Base-by-base conservation (phyloP, 2,113 vertebrate species). In the Muntiacus reevesi region DNA sequence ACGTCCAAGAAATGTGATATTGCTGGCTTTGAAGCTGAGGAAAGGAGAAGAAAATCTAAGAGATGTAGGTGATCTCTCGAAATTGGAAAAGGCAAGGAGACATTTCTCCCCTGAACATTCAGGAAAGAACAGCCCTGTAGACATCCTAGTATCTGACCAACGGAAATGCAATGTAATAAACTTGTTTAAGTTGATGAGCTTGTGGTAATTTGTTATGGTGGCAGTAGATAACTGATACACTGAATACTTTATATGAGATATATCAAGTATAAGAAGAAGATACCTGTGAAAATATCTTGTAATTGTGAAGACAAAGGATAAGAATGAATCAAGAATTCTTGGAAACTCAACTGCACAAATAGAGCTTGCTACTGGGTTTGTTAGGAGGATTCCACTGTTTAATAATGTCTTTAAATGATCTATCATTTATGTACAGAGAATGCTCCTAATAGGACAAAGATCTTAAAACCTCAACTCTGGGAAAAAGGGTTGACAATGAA, bases 11-110 rank as follows among this genome's bases (percentile, higher is more conserved):
- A 62, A 55, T 36, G 3, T 23, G 25, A 9, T 8, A 6, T 1
- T 36, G 4, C 1, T 78, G 25, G 2, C 30, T 78, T 89, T 86
- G 25, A n/a, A 78, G 13, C 40, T 16, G 4, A 59, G 2, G 8
- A 12, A 89, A 86, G 15, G 5, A 45, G 12, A 86, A 9, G 10
- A 5, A 1, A 21, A 36, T 0, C 8, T 87, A 43, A 54, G 27
- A 47, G 59, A 52, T 27, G 1, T 33, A 6, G 5, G 43, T 0
- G 3, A 15, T 8, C 3, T 59, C 7, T 33, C 82, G 14, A 28
- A 86, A 3, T 5, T 79, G 14, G n/a, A 55, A 86, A 81, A 93
- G 8, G 2, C 4, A 43, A 50, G 33, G 30, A 52, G 71, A 79
- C 14, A 11, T 4, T 94, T 40, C 1, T 92, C 0, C 2, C 4